These are phyloP conservation scores for Hystrix brachyura DNA, from an alignment of 2,113 vertebrate genomes.

Conservation along the genomic window DNA sequence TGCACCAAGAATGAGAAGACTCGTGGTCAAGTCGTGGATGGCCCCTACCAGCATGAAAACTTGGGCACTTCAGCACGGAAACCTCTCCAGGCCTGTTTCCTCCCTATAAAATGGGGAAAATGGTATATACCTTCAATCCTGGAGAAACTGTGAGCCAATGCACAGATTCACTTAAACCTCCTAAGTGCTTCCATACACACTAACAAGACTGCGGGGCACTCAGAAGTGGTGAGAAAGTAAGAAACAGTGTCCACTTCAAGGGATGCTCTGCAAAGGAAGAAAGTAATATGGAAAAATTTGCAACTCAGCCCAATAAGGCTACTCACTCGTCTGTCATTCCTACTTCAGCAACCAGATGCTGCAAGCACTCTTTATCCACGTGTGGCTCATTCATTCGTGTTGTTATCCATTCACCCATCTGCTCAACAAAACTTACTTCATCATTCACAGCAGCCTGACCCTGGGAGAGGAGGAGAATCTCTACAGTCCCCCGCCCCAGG, in stretches of 20 bases:
- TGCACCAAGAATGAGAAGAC: not conserved
- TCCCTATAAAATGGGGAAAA: not conserved
- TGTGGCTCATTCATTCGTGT: not conserved
- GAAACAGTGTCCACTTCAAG: not conserved
- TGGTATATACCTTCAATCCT: not conserved
- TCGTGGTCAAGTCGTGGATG: not conserved
- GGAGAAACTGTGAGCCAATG: not conserved
- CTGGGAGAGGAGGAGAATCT: not conserved
- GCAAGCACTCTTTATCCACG: not conserved
- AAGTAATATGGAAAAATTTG: not conserved
- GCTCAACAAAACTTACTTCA: constrained; percentile 23
- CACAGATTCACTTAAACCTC: not conserved
- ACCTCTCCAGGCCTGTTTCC: not conserved
- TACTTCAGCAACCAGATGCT: not conserved
- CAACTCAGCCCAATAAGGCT: not conserved
- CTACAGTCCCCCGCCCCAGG: not conserved
- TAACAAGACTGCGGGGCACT: not conserved
- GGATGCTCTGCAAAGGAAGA: not conserved
- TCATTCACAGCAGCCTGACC: not conserved
- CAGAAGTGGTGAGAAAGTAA: not conserved
- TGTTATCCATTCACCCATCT: not conserved
- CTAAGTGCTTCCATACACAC: not conserved
- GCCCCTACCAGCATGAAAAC: not conserved
- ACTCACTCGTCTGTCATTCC: not conserved
- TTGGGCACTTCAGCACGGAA: not conserved